Evolutionary conservation across 2,113 vertebrate species (phyloP), one percentile per base, ranked within the genome.

Genomic region (Stigmatopora nigra): DNA sequence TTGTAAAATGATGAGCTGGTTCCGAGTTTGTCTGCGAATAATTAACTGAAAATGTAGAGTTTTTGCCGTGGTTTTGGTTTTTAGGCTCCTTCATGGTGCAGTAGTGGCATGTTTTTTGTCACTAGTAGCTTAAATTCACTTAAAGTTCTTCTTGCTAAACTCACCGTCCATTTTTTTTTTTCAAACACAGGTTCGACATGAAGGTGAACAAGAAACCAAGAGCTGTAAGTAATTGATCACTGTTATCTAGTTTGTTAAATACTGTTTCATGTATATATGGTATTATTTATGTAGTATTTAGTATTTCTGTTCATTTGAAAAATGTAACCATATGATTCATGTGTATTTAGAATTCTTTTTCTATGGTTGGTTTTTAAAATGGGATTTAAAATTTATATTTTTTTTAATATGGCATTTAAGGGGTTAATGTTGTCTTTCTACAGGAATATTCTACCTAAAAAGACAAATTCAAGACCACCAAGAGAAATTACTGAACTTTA

Each of bases 121-220:
- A 49, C 35, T 58, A 61, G 19, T 17, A 20, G 65, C 20, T 70
- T 51, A 53, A 8, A 3, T 15, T 10, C 5, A 2, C 2, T 11
- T 44, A 11, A 0, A 52, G 12, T 25, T 44, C 25, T 14, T 38
- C n/a, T 44, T 0, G 56, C 6, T 76, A 58, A 78, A 7, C 6
- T 15, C 46, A 48, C 0, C 41, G 9, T 41, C 17, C 12, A 1
- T 22, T 9, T 0, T 17, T 66, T 65, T 73, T 44, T 45, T 61
- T 69, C 11, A 53, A 3, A 90, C 87, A 62, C 91, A 99, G 97
- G 91, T 97, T 97, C 88, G 97, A 99, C 92, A 92, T 98, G 93
- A 99, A 99, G 88, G 91, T 99, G 78, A 99, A 99, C 92, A 99
- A 99, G 92, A 99, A 99, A 86, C 96, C 97, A 44, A 90, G 97